Conservation (phyloP, 2,113 vertebrate species). For the Ochotona curzoniae region DNA sequence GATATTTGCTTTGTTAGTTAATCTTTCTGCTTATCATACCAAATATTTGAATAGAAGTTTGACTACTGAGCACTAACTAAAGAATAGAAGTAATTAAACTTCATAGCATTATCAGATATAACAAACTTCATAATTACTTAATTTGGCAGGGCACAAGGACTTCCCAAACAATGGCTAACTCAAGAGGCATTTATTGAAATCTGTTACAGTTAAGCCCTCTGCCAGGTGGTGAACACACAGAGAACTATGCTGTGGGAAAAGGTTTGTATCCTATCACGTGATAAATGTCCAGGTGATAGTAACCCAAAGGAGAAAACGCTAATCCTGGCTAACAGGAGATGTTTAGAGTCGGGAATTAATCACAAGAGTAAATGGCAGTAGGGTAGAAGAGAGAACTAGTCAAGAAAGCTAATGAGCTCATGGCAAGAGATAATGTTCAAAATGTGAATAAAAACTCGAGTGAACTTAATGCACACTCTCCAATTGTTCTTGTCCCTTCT, state of each 20-base stretch:
- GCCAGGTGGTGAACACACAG: neutral
- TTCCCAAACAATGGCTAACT: neutral
- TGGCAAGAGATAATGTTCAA: neutral
- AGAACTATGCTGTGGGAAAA: neutral
- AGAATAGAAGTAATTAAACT: slow-evolving; percentile 42
- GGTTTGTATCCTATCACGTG: neutral
- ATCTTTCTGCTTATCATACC: slow-evolving; percentile 54
- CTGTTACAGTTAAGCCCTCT: neutral
- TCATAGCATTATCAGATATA: neutral
- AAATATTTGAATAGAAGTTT: slow-evolving; percentile 61
- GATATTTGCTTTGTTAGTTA: slow-evolving; percentile 43
- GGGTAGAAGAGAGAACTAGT: neutral
- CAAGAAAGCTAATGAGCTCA: neutral
- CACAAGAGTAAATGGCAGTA: neutral
- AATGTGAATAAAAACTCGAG: neutral
- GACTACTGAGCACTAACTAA: slow-evolving; percentile 47
- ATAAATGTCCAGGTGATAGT: neutral
- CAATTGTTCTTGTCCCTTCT: neutral
- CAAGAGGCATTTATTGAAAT: neutral
- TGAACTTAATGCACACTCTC: neutral
- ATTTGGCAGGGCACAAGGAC: neutral
- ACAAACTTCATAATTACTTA: slow-evolving; percentile 25
- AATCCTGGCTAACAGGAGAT: neutral
- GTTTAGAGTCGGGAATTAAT: neutral
- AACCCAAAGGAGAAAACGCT: neutral